These are phyloP conservation scores for Varroa destructor DNA, from an alignment of 1,140 invertebrate genomes.

Conservation along the genomic window DNA sequence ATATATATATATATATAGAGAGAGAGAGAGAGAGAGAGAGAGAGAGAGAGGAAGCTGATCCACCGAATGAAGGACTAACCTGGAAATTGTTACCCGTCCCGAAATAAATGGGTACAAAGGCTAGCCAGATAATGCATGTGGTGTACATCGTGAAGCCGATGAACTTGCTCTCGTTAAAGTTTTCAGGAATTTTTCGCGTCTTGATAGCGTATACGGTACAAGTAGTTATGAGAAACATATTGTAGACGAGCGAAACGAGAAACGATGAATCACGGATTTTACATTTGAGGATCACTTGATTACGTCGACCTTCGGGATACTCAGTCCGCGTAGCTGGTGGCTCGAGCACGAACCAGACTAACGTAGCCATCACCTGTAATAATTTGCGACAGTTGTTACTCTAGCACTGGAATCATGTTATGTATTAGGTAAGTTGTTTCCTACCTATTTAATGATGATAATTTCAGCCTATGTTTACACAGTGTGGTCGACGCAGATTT, in stretches of 20 bases:
- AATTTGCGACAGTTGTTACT: neutral
- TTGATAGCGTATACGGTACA: conserved; percentile 54
- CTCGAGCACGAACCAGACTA: conserved; percentile 50
- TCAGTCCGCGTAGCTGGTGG: conserved; percentile 46
- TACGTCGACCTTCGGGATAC: conserved; percentile 43
- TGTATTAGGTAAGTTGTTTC: neutral
- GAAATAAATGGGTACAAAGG: conserved; percentile 53
- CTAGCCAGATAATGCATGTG: conserved; percentile 53
- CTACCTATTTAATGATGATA: too few relatives aligned
- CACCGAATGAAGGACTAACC: conserved; percentile 36
- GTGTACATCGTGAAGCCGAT: conserved; percentile 57
- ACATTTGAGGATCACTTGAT: conserved; percentile 49
- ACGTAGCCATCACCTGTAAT: conserved; percentile 40
- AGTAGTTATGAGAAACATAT: conserved; percentile 50
- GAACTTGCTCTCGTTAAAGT: conserved; percentile 53
- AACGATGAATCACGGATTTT: conserved; percentile 49
- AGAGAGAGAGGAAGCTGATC: too few relatives aligned
- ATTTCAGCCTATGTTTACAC: too few relatives aligned
- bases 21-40: too few relatives aligned
- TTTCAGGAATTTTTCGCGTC: conserved; percentile 51
- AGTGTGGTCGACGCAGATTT: conserved; percentile 31
- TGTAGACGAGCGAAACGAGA: conserved; percentile 51
- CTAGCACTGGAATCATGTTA: neutral
- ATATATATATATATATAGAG: too few relatives aligned
- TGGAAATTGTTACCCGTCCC: conserved; percentile 48